Percentiles rank a stretch among this genome's conserved stretches.
Conservation (phyloP, 2,113 vertebrate genomes). For the Damaliscus lunatus region DNA sequence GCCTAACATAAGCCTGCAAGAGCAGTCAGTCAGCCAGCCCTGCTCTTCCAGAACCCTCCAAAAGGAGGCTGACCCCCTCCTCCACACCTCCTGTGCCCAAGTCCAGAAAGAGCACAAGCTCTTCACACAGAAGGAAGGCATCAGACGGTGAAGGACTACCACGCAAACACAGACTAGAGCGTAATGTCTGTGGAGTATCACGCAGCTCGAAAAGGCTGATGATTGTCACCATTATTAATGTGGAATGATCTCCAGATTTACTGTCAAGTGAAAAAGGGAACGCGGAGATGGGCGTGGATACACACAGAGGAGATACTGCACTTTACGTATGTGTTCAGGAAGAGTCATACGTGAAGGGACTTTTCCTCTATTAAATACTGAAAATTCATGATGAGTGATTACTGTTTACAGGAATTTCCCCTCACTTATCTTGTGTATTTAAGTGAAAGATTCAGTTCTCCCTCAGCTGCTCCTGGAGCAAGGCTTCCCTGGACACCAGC, state of each 20-base stretch:
- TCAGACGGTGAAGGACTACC: neutral
- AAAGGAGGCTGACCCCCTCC: neutral
- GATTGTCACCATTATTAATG: neutral
- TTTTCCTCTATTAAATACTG: neutral
- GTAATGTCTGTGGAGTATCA: neutral
- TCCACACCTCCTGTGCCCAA: too few species aligned
- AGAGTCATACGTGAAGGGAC: neutral
- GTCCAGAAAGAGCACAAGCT: neutral
- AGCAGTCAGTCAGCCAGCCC: neutral
- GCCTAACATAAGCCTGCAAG: neutral
- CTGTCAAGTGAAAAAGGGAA: neutral
- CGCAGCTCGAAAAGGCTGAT: neutral
- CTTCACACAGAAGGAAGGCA: neutral
- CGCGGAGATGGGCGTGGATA: fast-evolving
- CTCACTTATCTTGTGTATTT: neutral
- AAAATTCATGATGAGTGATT: neutral
- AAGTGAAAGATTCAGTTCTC: neutral
- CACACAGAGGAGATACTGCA: neutral
- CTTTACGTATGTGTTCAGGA: neutral
- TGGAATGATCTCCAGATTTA: neutral
- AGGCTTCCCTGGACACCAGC: neutral
- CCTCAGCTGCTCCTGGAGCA: neutral
- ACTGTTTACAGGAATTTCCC: neutral
- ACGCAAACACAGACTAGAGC: neutral
- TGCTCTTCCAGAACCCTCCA: neutral